phyloP scores from a whole-genome alignment of 1,140 invertebrate genomes.

The Liolophura sinensis region DNA sequence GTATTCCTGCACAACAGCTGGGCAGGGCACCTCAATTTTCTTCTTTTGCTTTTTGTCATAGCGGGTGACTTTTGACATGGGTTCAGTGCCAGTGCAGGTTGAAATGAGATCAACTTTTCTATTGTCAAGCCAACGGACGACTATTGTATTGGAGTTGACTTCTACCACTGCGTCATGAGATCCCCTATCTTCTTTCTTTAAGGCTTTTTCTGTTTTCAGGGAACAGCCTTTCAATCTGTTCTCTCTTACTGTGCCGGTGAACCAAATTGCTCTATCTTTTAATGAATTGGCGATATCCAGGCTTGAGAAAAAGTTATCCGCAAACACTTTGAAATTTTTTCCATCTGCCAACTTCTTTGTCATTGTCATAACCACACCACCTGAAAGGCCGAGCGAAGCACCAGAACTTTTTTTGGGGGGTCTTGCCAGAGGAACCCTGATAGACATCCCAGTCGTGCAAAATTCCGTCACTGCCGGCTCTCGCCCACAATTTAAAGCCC shows the following conservation, averaged over 20 bases:
- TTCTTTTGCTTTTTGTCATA: slow-evolving; percentile 29
- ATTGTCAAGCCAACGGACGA: slow-evolving; percentile 22
- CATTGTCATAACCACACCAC: slow-evolving; percentile 14
- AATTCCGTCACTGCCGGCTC: slow-evolving; percentile 9
- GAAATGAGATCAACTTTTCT: slow-evolving; percentile 20
- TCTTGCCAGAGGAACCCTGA: slow-evolving; percentile 14
- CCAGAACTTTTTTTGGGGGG: background rate
- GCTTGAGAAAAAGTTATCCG: slow-evolving; percentile 22
- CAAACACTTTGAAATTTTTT: slow-evolving; percentile 15
- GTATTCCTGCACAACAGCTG: slow-evolving; percentile 50
- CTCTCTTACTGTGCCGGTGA: slow-evolving; percentile 22
- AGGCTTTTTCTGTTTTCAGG: slow-evolving; percentile 23
- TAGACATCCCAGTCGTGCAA: slow-evolving; percentile 29
- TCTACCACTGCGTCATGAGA: slow-evolving; percentile 18
- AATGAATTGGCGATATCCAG: slow-evolving; percentile 11
- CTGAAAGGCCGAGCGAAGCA: slow-evolving; percentile 8
- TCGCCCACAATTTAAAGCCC: slow-evolving; percentile 25
- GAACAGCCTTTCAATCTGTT: slow-evolving; percentile 20
- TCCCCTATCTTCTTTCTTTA: slow-evolving; percentile 23
- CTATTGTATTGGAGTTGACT: slow-evolving; percentile 10
- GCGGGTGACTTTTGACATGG: slow-evolving; percentile 16
- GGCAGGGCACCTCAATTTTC: slow-evolving; percentile 43
- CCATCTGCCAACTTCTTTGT: background rate
- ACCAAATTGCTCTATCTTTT: slow-evolving; percentile 15
- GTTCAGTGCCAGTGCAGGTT: slow-evolving; percentile 18